phyloP scores from a whole-genome alignment of 2,797 vertebrate species.

The Danionella dracula region DNA sequence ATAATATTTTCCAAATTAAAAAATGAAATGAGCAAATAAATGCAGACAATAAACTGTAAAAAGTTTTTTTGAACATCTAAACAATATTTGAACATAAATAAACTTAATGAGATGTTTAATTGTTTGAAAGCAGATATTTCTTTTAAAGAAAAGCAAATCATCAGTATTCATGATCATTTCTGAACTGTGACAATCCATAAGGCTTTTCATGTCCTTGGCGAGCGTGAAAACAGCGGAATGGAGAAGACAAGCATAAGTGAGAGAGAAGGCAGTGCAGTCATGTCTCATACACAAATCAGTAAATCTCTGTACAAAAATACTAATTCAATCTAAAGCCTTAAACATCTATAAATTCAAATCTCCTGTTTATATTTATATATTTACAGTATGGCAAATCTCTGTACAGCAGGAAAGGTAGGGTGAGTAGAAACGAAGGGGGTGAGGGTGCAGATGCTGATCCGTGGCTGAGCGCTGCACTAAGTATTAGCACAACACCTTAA shows the following conservation, averaged over 20 bases:
- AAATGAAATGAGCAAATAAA: no score
- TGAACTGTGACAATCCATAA: constrained; percentile 46
- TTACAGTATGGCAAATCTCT: constrained; percentile 62
- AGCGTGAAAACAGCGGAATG: constrained; percentile 30
- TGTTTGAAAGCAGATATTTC: no score
- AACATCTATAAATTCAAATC: constrained; percentile 62
- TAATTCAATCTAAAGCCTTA: constrained; percentile 69
- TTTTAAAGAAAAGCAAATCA: no score
- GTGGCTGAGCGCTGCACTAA: constrained; percentile 57
- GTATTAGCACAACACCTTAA: no score
- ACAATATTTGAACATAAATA: no score
- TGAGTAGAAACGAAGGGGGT: constrained; percentile 57
- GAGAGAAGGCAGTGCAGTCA: constrained; percentile 32
- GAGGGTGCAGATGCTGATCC: constrained; percentile 46
- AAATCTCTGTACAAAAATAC: constrained; percentile 79
- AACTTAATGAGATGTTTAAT: no score
- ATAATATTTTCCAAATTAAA: no score
- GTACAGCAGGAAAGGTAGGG: constrained; percentile 75
- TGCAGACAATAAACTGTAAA: no score
- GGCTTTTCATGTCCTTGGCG: constrained; percentile 55
- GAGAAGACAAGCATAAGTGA: constrained; percentile 46
- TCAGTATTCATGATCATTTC: no score
- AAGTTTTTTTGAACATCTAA: no score
- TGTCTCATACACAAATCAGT: constrained; percentile 58
- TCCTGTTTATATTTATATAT: constrained; percentile 62